Evolutionary conservation across 2,888 invertebrate species (phyloP).

Genomic region (Oxytorus armatus): DNA sequence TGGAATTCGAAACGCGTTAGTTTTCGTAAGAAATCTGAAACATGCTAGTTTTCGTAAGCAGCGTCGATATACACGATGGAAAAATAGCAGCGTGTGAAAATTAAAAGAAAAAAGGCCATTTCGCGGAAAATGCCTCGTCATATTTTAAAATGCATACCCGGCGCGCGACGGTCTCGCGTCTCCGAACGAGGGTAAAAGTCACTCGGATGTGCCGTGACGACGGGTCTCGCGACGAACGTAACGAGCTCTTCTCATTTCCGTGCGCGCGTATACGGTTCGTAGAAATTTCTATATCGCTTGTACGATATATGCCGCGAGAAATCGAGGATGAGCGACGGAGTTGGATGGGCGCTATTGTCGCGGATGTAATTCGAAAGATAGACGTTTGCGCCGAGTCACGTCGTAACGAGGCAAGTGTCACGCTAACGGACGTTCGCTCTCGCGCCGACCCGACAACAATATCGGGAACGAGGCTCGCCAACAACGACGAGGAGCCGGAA

Average conservation of each 20-base stretch:
- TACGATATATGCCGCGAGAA: conserved; percentile 8
- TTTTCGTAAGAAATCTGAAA: no score
- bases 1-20: no score
- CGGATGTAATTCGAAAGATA: conserved; percentile 28
- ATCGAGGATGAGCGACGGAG: conserved; percentile 28
- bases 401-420: conserved; percentile 57
- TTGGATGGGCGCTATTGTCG: conserved; percentile 32
- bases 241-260: neutral
- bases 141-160: neutral
- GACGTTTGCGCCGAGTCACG: conserved; percentile 41
- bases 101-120: no score
- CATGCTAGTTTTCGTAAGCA: no score
- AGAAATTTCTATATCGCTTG: neutral
- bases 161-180: neutral
- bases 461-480: conserved; percentile 18
- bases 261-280: neutral
- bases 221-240: neutral
- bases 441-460: conserved; percentile 28
- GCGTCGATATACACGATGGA: no score
- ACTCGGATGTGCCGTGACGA: no score
- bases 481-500: conserved; percentile 20
- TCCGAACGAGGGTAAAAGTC: neutral
- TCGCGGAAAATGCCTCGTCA: neutral
- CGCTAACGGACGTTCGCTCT: conserved; percentile 40
- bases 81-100: no score